These are phyloP conservation scores for Montifringilla adamsi DNA, from an alignment of 2,113 vertebrate genomes.

Conservation along the genomic window DNA sequence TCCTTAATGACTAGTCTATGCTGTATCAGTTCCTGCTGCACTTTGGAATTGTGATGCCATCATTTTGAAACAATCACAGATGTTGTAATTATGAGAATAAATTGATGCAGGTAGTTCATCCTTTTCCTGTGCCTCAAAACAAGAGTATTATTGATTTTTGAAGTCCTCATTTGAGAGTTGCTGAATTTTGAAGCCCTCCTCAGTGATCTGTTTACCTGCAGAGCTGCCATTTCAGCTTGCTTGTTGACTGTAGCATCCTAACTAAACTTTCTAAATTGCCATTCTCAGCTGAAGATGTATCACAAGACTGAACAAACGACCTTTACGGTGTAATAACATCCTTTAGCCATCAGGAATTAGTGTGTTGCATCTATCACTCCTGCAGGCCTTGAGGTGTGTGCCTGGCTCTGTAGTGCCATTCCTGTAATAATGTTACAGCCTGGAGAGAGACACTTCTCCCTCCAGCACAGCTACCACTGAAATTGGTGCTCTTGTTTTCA, in stretches of 20 bases:
- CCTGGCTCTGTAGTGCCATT: not conserved
- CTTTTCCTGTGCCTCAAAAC: not conserved
- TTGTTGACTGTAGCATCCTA: not conserved
- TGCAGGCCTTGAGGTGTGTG: conserved; percentile 1
- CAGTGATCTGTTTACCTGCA: not conserved
- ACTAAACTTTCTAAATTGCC: conserved; percentile 36
- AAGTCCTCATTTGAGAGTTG: not conserved
- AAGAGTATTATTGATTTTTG: not conserved
- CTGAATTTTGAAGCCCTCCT: not conserved
- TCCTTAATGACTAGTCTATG: not conserved
- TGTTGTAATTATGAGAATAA: not conserved
- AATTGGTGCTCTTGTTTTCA: not conserved
- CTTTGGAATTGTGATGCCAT: not conserved
- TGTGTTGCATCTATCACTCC: conserved; percentile 11
- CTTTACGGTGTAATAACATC: conserved; percentile 39
- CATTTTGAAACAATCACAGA: not conserved
- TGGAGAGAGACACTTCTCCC: conserved; percentile 1
- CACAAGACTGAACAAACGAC: conserved; percentile 35
- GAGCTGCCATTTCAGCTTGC: not conserved
- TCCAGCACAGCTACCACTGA: not conserved
- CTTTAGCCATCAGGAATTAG: conserved; percentile 39
- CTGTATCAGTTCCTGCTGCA: not conserved
- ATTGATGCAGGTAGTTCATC: not conserved
- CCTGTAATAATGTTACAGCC: conserved; percentile 32
- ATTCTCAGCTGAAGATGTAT: not conserved